Evolutionary conservation across 2,888 invertebrate genomes (phyloP), one percentile per base, ranked within the genome.

Genomic region (Erynnis tages): DNA sequence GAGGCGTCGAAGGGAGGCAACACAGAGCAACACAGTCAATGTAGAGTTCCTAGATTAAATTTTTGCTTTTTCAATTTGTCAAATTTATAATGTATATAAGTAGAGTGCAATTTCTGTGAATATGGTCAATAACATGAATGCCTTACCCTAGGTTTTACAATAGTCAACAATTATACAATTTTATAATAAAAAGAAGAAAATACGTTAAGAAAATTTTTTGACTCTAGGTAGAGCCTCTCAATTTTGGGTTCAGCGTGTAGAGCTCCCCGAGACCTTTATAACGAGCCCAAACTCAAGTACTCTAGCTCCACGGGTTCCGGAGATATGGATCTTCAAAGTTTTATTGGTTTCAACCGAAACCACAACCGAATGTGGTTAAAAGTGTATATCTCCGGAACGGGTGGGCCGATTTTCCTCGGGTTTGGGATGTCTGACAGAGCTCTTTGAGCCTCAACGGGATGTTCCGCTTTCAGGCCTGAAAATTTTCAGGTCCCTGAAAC

Each of bases 211-310:
- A n/a, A n/a, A n/a, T n/a, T n/a, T n/a, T n/a, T n/a, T n/a, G 25
- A 14, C 41, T 41, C 41, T 41, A 41, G 16, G n/a, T 41, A 41
- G 41, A 41, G 41, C 8, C 8, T 43, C 41, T 4, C 21, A n/a
- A 2, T 19, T 6, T 21, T 4, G 5, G 8, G 1, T 5, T 7
- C 27, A n/a, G 10, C 11, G 10, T 4, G 2, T 29, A 43, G 43
- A 8, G 16, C 43, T 43, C 17, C 30, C 25, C 43, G 43, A 43
- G 43, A 16, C 43, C 29, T 17, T 4, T 13, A 2, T 4, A 29
- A 17, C 8, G 29, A 43, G 8, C 17, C 43, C 43, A 43, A 43
- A 43, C 43, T 23, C 43, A 29, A 19, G 16, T 6, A n/a, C 1
- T 10, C 19, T 11, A 37, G 14, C 8, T 0, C 13, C 3, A 11